Percentiles rank a stretch among this genome's conserved stretches.
phyloP scores from a whole-genome alignment of 1,140 invertebrate species.

The Harlomillsia oculata region DNA sequence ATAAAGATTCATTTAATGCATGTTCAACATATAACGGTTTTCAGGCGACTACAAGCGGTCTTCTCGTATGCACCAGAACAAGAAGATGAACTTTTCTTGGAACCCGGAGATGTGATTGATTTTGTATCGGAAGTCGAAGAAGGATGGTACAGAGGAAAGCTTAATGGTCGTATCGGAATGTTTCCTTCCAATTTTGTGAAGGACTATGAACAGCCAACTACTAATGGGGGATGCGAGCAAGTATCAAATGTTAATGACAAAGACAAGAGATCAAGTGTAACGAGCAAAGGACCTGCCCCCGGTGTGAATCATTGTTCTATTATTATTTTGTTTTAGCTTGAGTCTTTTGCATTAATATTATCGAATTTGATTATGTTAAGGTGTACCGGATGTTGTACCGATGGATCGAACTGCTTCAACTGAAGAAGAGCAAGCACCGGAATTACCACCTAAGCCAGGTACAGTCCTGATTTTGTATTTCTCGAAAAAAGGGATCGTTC shows the following conservation, averaged over 20 bases:
- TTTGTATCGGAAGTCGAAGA: constrained; percentile 71
- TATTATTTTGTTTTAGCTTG: not conserved
- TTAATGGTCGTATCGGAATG: constrained; percentile 63
- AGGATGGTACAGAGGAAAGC: constrained; percentile 78
- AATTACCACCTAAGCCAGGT: constrained; percentile 46
- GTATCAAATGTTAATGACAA: constrained; percentile 2
- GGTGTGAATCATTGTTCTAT: not conserved
- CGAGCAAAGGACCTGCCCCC: not conserved
- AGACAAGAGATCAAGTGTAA: constrained; percentile 29
- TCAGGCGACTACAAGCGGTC: constrained; percentile 63
- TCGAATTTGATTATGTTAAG: not conserved
- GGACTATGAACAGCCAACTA: constrained; percentile 45
- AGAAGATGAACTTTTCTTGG: constrained; percentile 77
- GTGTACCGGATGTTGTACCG: constrained; percentile 29
- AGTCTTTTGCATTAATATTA: not conserved
- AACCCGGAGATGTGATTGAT: constrained; percentile 76
- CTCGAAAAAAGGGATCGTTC: too few relatives aligned
- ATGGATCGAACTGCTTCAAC: not conserved
- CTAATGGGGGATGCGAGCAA: constrained; percentile 34
- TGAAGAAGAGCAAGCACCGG: constrained; percentile 38
- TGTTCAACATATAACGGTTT: too few relatives aligned
- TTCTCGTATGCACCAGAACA: constrained; percentile 86
- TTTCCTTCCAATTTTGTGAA: constrained; percentile 89
- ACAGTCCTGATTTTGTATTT: constrained; percentile 15
- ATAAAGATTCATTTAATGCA: too few relatives aligned